Percentiles rank a stretch among this genome's conserved stretches.
phyloP scores from a whole-genome alignment of 2,113 vertebrate genomes.

The Cinclus cinclus region DNA sequence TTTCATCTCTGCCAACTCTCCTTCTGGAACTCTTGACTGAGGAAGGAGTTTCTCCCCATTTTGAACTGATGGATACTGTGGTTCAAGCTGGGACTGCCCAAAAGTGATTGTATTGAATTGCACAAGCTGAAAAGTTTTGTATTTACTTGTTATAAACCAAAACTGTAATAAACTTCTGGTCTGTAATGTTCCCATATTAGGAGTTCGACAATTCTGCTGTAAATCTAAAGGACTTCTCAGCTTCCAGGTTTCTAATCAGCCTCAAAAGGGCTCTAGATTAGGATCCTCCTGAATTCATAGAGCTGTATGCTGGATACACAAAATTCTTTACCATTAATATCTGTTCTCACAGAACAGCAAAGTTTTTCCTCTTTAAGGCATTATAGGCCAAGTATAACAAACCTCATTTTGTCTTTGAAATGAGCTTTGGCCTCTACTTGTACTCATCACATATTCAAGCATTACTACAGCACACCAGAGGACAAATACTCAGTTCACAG shows the following conservation, averaged over 20 bases:
- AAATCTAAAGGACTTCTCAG: not conserved
- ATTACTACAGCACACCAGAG: not conserved
- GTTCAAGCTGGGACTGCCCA: not conserved
- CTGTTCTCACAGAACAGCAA: not conserved
- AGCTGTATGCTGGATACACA: not conserved
- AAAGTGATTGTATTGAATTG: not conserved
- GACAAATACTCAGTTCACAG: not conserved
- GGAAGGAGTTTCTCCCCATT: not conserved
- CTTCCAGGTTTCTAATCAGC: not conserved
- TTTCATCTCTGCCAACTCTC: rapidly evolving
- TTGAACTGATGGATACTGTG: not conserved
- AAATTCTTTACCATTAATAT: not conserved
- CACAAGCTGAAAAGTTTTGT: not conserved
- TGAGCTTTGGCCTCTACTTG: not conserved
- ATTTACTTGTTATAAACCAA: not conserved
- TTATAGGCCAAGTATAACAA: not conserved
- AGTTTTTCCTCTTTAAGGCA: not conserved
- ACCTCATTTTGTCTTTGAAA: not conserved
- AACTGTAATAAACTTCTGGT: not conserved
- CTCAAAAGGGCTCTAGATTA: not conserved
- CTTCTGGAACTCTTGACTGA: not conserved
- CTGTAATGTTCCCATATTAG: not conserved
- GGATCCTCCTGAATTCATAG: not conserved
- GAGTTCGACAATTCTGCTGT: not conserved
- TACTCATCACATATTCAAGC: not conserved